Evolutionary conservation across 2,797 vertebrate genomes (phyloP).

Genomic region (Pelobates cultripes): DNA sequence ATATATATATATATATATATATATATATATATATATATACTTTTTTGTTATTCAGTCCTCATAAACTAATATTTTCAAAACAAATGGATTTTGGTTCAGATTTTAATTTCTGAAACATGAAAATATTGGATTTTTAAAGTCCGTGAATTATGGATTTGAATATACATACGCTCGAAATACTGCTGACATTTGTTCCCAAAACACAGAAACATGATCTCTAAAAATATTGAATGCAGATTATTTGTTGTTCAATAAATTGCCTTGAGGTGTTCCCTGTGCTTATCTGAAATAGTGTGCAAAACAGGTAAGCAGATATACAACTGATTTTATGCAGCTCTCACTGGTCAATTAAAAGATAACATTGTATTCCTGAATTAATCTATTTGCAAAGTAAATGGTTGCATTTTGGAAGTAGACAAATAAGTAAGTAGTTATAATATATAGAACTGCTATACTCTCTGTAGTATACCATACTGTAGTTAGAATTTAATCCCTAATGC

Average conservation of each 20-base stretch:
- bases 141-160: too few relatives aligned
- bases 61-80: too few relatives aligned
- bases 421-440: not conserved
- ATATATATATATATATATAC: too few relatives aligned
- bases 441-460: not conserved
- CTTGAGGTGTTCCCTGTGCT: not conserved
- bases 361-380: not conserved
- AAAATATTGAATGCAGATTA: not conserved
- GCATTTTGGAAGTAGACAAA: not conserved
- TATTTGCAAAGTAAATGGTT: not conserved
- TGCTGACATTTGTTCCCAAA: too few relatives aligned
- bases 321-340: not conserved
- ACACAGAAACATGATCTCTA: not conserved
- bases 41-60: too few relatives aligned
- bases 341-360: not conserved
- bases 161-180: too few relatives aligned
- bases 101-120: too few relatives aligned
- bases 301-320: not conserved
- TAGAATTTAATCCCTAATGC: not conserved
- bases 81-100: too few relatives aligned
- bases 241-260: not conserved
- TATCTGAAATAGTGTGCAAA: not conserved
- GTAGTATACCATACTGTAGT: not conserved
- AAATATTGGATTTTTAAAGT: too few relatives aligned
- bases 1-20: too few relatives aligned